Percentiles rank a stretch among this genome's conserved stretches.
Conservation (phyloP, 1,140 invertebrate genomes). For the Palaemon carinicauda region DNA sequence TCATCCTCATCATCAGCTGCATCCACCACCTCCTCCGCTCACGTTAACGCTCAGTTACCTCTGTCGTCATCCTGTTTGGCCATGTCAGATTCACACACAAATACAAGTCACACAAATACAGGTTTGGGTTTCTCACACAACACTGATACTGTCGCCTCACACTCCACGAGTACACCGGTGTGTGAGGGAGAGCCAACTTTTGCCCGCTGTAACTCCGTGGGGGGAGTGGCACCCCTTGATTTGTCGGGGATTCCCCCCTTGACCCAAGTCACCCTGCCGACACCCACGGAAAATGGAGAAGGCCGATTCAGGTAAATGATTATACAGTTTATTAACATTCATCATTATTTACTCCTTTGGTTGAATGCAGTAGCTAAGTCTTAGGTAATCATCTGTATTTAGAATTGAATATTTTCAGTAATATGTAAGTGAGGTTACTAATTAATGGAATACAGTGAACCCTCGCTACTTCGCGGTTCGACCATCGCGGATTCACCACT, state of each 20-base stretch:
- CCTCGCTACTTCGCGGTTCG: too few species aligned
- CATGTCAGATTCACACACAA: background rate
- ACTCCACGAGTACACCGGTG: background rate
- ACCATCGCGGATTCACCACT: too few species aligned
- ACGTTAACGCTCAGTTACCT: constrained; percentile 13
- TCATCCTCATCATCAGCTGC: constrained; percentile 44
- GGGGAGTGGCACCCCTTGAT: constrained; percentile 36
- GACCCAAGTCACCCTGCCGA: constrained; percentile 45
- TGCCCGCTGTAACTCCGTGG: constrained; percentile 5
- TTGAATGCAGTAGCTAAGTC: background rate
- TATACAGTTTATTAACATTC: background rate
- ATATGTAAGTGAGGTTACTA: too few species aligned
- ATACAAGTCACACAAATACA: background rate
- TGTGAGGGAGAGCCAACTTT: background rate
- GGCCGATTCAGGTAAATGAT: constrained; percentile 42
- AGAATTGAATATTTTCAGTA: too few species aligned
- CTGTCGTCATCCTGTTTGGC: background rate
- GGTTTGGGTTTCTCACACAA: background rate
- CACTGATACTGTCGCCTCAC: background rate
- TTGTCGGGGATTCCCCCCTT: constrained; percentile 35
- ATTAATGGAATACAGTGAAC: too few species aligned
- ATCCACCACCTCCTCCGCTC: constrained; percentile 39
- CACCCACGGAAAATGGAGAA: constrained; percentile 50
- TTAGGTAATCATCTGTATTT: too few species aligned
- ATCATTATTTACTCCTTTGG: background rate